Evolutionary conservation across 2,888 invertebrate species (phyloP).

Genomic region (Criorhina ranunculi): DNA sequence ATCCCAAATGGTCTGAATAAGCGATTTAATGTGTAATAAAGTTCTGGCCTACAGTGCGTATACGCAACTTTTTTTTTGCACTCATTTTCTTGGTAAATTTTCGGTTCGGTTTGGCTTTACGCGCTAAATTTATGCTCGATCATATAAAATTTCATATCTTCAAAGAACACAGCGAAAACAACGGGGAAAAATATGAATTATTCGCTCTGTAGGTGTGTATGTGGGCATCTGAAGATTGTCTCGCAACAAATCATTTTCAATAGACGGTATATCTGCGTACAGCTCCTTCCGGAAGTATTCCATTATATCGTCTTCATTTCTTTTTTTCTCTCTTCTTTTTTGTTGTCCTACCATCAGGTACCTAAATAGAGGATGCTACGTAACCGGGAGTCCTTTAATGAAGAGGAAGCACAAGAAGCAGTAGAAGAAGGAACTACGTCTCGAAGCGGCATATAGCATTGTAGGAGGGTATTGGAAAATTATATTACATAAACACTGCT

Average conservation of each 20-base stretch:
- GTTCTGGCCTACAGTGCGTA: slow-evolving; percentile 59
- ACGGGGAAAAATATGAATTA: slow-evolving; percentile 12
- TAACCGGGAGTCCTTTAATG: slow-evolving; percentile 21
- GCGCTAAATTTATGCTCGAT: slow-evolving; percentile 53
- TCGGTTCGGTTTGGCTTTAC: slow-evolving; percentile 14
- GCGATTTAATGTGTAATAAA: slow-evolving; percentile 64
- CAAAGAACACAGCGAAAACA: slow-evolving; percentile 2
- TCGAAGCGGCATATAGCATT: not conserved
- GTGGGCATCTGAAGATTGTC: slow-evolving; percentile 49
- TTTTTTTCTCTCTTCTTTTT: slow-evolving; percentile 9
- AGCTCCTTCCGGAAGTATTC: slow-evolving; percentile 28
- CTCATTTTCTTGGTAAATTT: slow-evolving; percentile 25
- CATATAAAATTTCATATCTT: slow-evolving; percentile 57
- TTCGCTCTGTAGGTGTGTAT: slow-evolving; percentile 14
- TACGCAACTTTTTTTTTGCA: slow-evolving; percentile 50
- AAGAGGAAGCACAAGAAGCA: not conserved
- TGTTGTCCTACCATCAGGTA: slow-evolving; percentile 29
- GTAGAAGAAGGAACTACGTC: slow-evolving; percentile 10
- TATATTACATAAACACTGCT: slow-evolving; percentile 67
- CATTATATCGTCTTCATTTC: slow-evolving; percentile 12
- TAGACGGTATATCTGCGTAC: slow-evolving; percentile 6
- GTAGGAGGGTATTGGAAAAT: slow-evolving; percentile 28
- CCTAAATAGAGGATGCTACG: slow-evolving; percentile 21
- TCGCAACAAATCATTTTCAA: slow-evolving; percentile 66
- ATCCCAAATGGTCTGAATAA: slow-evolving; percentile 58